A percentile compares a stretch with the other conserved stretches of the same genome.
phyloP scores from a whole-genome alignment of 2,113 vertebrate species.

The Xenopus tropicalis region UCB_Xtro_10.0 CM004445.2:114733001-114733500 shows the following conservation, averaged over 20 bases:
- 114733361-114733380: conserved; percentile 56
- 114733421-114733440: conserved; percentile 34
- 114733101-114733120: conserved; percentile 67
- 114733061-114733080: conserved; percentile 57
- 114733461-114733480: conserved; percentile 66
- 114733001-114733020: conserved; percentile 16
- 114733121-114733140: conserved; percentile 72
- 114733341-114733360: conserved; percentile 64
- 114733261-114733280: conserved; percentile 65
- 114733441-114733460: conserved; percentile 66
- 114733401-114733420: conserved; percentile 45
- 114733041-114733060: conserved; percentile 54
- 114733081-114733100: conserved; percentile 64
- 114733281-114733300: conserved; percentile 67
- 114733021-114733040: conserved; percentile 47
- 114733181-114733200: conserved; percentile 70
- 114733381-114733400: conserved; percentile 68
- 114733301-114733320: conserved; percentile 83
- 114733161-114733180: conserved; percentile 75
- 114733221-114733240: conserved; percentile 63
- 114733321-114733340: conserved; percentile 68
- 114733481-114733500: conserved; percentile 62
- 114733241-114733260: conserved; percentile 75
- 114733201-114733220: conserved; percentile 69
- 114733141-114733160: conserved; percentile 45